Evolutionary conservation across 2,797 vertebrate species (phyloP).

Genomic region (Bucorvus abyssinicus): DNA sequence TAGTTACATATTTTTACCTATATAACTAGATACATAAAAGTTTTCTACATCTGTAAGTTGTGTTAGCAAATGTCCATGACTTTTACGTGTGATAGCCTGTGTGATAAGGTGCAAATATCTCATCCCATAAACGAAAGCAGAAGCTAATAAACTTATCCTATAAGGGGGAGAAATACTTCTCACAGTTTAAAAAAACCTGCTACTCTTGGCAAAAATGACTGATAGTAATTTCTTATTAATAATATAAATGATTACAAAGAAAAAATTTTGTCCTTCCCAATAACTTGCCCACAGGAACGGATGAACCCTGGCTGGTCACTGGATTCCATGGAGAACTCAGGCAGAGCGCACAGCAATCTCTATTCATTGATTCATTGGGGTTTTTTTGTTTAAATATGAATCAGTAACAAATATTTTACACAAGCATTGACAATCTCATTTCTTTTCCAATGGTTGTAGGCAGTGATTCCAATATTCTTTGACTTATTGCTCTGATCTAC

Average conservation of each 20-base stretch:
- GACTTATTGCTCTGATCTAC: neutral
- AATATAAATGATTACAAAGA: neutral
- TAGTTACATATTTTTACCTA: neutral
- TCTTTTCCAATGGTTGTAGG: neutral
- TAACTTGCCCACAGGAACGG: neutral
- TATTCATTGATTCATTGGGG: neutral
- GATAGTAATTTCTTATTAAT: neutral
- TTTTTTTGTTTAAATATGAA: neutral
- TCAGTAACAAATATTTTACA: neutral
- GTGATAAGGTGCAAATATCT: neutral
- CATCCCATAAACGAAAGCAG: neutral
- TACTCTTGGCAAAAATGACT: neutral
- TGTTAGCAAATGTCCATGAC: neutral
- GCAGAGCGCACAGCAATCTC: neutral
- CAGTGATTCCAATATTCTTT: neutral
- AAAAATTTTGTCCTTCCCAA: neutral
- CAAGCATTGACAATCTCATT: neutral
- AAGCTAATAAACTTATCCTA: neutral
- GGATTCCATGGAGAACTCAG: neutral
- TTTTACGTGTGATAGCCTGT: neutral
- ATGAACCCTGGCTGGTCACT: neutral
- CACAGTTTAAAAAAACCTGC: neutral
- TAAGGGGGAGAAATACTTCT: neutral
- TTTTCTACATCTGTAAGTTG: neutral
- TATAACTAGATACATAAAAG: neutral